Percentiles rank a stretch among this genome's conserved stretches.
phyloP scores from a whole-genome alignment of 2,113 vertebrate species.

The Rhizomys pruinosus region DNA sequence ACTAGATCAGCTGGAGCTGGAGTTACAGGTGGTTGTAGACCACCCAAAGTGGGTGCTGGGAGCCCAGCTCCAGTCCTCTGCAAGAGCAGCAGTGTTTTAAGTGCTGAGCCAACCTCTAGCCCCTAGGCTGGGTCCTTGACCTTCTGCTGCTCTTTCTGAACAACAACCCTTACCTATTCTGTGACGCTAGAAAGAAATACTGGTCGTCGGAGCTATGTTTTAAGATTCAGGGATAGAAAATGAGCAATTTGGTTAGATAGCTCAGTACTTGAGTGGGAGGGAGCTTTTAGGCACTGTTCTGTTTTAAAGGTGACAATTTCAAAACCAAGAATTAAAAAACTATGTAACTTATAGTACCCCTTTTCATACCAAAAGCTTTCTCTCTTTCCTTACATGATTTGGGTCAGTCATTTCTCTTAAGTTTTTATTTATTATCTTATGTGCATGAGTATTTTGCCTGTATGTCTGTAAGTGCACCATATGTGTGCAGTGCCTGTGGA shows the following conservation, averaged over 20 bases:
- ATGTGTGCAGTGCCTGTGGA: no score
- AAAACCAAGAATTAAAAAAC: neutral
- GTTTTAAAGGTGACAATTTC: neutral
- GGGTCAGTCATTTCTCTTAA: no score
- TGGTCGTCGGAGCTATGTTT: neutral
- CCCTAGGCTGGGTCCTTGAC: accelerated
- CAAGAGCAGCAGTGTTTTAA: neutral
- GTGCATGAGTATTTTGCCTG: no score
- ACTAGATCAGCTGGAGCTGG: neutral
- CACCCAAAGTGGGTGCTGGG: neutral
- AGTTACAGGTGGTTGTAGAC: neutral
- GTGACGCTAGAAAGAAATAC: neutral
- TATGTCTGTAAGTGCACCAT: no score
- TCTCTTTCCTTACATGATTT: neutral
- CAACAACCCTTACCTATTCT: neutral
- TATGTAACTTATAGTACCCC: no score
- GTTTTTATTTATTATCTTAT: no score
- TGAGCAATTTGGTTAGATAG: neutral
- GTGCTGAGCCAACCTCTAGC: neutral
- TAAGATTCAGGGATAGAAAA: neutral
- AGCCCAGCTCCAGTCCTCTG: neutral
- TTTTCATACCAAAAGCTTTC: neutral
- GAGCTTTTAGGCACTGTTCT: neutral
- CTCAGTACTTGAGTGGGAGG: neutral
- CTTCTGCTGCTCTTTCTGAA: neutral